phyloP scores from a whole-genome alignment of 35 echinoderm and acorn worm genomes.

The Lytechinus pictus region DNA sequence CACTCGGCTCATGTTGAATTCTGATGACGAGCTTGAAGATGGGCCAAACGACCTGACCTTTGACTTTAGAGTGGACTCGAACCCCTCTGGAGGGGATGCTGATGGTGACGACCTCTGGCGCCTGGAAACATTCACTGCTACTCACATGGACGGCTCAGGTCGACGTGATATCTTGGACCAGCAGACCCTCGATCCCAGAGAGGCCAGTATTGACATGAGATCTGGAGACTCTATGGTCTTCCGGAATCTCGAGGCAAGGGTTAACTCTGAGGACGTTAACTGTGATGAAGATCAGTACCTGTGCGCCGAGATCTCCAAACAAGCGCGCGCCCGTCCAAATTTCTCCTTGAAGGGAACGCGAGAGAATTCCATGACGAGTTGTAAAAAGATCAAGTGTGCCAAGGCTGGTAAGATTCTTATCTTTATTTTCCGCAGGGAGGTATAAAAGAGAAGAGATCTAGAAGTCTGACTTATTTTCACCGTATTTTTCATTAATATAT shows the following conservation, averaged over 20 bases:
- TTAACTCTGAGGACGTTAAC: conserved; percentile 47
- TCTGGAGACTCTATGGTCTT: conserved; percentile 59
- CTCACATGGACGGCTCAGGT: conserved; percentile 49
- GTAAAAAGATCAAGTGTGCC: conserved; percentile 63
- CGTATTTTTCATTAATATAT: no score
- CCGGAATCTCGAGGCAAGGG: conserved; percentile 63
- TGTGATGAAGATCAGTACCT: conserved; percentile 70
- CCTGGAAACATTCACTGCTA: conserved; percentile 64
- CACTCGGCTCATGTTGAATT: neutral
- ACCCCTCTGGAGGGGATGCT: conserved; percentile 59
- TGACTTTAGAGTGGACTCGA: conserved; percentile 58
- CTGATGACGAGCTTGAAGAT: conserved; percentile 21
- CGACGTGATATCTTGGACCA: conserved; percentile 50
- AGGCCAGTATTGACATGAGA: conserved; percentile 49
- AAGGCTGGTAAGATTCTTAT: conserved; percentile 15
- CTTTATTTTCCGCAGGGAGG: neutral
- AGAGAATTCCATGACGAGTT: conserved; percentile 60
- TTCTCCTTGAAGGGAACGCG: conserved; percentile 64
- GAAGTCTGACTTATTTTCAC: no score
- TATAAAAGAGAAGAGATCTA: no score
- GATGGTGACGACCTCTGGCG: conserved; percentile 76
- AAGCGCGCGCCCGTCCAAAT: conserved; percentile 29
- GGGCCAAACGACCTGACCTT: conserved; percentile 54
- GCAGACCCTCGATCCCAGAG: conserved; percentile 61
- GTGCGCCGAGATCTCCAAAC: conserved; percentile 66